phyloP scores from a whole-genome alignment of 2,888 invertebrate species.

The Lathronympha strigana region DNA sequence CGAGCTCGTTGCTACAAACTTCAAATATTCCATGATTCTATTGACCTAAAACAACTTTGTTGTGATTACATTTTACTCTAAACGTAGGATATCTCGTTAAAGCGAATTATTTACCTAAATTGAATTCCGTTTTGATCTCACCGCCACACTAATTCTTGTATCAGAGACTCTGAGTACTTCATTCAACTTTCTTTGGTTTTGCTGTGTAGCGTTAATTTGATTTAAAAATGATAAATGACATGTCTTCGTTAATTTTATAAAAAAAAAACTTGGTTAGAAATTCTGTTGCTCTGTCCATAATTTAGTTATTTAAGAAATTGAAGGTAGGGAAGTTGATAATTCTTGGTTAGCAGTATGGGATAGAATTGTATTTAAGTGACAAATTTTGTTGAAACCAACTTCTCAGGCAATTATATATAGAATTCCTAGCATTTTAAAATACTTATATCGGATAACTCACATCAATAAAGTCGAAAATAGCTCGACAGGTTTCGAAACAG shows the following conservation, averaged over 20 bases:
- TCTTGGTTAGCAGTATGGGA: too few species aligned
- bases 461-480: too few species aligned
- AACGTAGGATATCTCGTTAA: slow-evolving; percentile 20
- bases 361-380: too few species aligned
- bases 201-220: slow-evolving; percentile 14
- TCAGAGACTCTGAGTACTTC: slow-evolving; percentile 30
- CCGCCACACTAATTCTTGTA: slow-evolving; percentile 30
- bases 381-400: too few species aligned
- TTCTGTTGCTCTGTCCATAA: neutral
- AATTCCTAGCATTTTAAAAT: too few species aligned
- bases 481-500: too few species aligned
- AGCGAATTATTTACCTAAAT: slow-evolving; percentile 25
- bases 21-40: slow-evolving; percentile 17
- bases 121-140: slow-evolving; percentile 32
- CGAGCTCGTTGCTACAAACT: slow-evolving; percentile 3
- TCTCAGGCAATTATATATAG: too few species aligned
- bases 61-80: slow-evolving; percentile 20
- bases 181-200: slow-evolving; percentile 27
- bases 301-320: neutral
- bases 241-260: neutral
- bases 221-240: slow-evolving; percentile 20
- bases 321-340: too few species aligned
- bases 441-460: too few species aligned
- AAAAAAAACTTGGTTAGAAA: neutral
- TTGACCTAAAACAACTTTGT: slow-evolving; percentile 16